Evolutionary conservation across 2,113 vertebrate genomes (phyloP), one percentile per base, ranked within the genome.

Genomic region (Monopterus albus): DNA sequence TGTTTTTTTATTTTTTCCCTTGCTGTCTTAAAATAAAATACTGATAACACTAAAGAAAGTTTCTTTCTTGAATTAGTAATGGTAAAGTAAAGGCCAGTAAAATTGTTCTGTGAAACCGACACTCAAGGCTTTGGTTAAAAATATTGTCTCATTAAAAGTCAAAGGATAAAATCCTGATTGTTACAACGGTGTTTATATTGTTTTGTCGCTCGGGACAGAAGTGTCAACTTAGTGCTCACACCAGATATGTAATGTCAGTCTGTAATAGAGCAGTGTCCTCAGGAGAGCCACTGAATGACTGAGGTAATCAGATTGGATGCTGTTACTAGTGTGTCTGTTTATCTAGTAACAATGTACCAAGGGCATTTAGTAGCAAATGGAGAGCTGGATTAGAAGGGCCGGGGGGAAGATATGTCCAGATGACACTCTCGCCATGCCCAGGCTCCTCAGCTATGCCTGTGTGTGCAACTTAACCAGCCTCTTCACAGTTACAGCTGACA

Each of bases 281-380:
- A 78, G 57, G 75, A 69, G 84, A 78, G 75, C 60, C 70, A 11
- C 79, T 83, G 79, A 85, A 76, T 89, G 83, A 88, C 87, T 87
- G 84, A 87, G 84, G 86, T 88, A 83, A 88, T 90, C 85, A 82
- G 85, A 87, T 75, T 82, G 88, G 83, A 81, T 87, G 88, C 82
- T 79, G 81, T 86, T 86, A 85, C 86, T 57, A 64, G 72, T 86
- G 87, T 88, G 82, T 89, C 89, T 93, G 92, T 93, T 94, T 92
- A 92, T 92, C 85, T 93, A 92, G 92, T 94, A 93, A 93, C 90
- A 89, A 92, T 91, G 91, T 92, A 92, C 92, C 91, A 91, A 91
- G 89, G 91, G 87, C 91, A 91, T 92, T 88, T 92, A 91, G 85
- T 89, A 84, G 91, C 91, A 90, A 87, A 92, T 88, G 91, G 80